Conservation (phyloP, 2,888 invertebrate genomes). For the Achlya flavicornis region DNA sequence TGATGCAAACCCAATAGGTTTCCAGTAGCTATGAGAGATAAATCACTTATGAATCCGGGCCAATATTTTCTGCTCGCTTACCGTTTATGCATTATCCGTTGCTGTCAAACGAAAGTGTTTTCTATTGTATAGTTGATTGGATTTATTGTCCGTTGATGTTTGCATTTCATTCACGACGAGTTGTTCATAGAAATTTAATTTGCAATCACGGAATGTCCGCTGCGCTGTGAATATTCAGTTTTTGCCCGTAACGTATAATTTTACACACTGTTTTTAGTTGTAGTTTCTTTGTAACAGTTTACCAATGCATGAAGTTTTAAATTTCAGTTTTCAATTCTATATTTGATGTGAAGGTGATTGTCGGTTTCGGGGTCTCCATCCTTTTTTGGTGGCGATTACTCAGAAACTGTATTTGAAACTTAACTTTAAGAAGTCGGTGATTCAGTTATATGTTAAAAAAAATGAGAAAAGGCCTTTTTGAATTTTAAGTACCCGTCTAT, state of each 20-base stretch:
- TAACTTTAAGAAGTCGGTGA: constrained; percentile 7
- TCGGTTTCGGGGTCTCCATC: constrained; percentile 4
- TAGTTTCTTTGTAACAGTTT: constrained; percentile 1
- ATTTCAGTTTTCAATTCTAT: constrained; percentile 2
- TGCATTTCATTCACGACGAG: not conserved
- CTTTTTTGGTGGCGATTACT: constrained; percentile 9
- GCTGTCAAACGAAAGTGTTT: constrained; percentile 42
- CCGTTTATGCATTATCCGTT: constrained; percentile 9
- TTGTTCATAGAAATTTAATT: constrained; percentile 47
- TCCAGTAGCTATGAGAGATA: constrained; percentile 43
- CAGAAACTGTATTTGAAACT: constrained; percentile 10
- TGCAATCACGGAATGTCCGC: constrained; percentile 24
- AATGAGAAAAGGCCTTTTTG: constrained; percentile 2
- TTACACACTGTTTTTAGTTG: constrained; percentile 4
- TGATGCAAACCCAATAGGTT: constrained; percentile 10
- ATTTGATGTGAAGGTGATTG: constrained; percentile 8
- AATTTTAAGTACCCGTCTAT: not conserved
- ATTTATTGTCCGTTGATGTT: constrained; percentile 28
- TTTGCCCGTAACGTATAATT: constrained; percentile 5
- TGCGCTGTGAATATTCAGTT: constrained; percentile 9
- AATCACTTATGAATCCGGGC: constrained; percentile 54
- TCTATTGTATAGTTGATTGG: constrained; percentile 39
- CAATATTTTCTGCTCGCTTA: constrained; percentile 38
- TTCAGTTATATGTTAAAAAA: constrained; percentile 9
- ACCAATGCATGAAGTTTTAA: not conserved